Conservation (phyloP, 2,797 vertebrate species). For the Girardinus metallicus region DNA sequence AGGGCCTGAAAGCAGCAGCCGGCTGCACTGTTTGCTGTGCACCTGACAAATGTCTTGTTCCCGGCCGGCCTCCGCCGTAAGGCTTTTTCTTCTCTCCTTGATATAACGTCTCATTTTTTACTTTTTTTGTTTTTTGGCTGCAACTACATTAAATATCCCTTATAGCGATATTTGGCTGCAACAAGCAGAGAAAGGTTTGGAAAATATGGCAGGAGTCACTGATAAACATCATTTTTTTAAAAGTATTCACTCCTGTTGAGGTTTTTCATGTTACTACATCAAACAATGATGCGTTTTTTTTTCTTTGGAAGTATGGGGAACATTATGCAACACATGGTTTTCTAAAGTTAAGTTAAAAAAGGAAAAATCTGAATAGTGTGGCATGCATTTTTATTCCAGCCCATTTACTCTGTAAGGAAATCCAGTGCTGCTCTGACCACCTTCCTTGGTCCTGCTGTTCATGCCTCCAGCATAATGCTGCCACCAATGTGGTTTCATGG, state of each 20-base stretch:
- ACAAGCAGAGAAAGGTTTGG: constrained; percentile 8
- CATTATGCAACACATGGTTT: neutral
- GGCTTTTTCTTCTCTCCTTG: neutral
- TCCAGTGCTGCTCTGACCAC: neutral
- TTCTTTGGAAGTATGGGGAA: neutral
- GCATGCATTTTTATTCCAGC: neutral
- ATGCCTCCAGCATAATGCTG: neutral
- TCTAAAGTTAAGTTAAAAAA: neutral
- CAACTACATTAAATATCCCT: neutral
- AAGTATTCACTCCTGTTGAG: neutral
- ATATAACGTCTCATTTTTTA: constrained; percentile 1
- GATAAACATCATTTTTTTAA: neutral
- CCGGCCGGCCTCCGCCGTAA: neutral
- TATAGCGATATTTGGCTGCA: neutral
- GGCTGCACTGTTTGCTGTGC: constrained; percentile 37
- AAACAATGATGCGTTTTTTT: neutral
- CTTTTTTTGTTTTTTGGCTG: neutral
- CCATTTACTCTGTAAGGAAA: neutral
- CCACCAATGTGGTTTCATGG: neutral
- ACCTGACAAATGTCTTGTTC: constrained; percentile 25
- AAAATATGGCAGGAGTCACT: constrained; percentile 19
- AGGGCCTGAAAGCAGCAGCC: constrained; percentile 34
- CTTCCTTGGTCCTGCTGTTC: neutral
- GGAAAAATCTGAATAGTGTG: neutral
- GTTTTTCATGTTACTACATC: neutral